Percentiles rank a stretch among this genome's conserved stretches.
Conservation (phyloP, 2,113 vertebrate species). For the Anarrhichthys ocellatus region DNA sequence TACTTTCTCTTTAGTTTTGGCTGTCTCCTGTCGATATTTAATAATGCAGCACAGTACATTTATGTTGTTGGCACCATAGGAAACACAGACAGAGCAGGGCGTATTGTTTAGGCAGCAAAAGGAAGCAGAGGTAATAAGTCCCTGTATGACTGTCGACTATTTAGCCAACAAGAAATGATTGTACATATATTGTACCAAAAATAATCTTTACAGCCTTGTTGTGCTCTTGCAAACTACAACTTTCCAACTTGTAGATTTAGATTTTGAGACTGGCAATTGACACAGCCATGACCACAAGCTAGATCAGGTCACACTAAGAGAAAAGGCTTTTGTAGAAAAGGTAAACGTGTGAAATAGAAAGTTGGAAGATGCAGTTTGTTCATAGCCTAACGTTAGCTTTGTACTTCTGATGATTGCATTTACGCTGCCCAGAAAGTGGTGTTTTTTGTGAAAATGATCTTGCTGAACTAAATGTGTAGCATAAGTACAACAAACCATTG, state of each 20-base stretch:
- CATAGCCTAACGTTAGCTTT: too few species aligned
- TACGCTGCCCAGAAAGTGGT: background rate
- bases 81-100: slow-evolving; percentile 29
- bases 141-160: background rate
- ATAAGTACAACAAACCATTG: too few species aligned
- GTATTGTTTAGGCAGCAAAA: slow-evolving; percentile 30
- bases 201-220: background rate
- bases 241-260: background rate
- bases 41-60: slow-evolving; percentile 21
- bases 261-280: too few species aligned
- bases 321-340: too few species aligned
- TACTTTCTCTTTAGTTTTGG: background rate
- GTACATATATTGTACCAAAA: background rate
- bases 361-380: too few species aligned
- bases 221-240: background rate
- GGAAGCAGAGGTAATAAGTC: slow-evolving; percentile 9
- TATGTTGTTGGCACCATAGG: slow-evolving; percentile 8
- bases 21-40: slow-evolving; percentile 4
- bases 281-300: too few species aligned
- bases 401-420: background rate
- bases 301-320: too few species aligned
- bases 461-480: background rate
- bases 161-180: background rate
- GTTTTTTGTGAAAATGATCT: background rate
- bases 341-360: too few species aligned